Evolutionary conservation across 2,888 invertebrate genomes (phyloP), one percentile per base, ranked within the genome.

Genomic region (Palloptera scutellata): DNA sequence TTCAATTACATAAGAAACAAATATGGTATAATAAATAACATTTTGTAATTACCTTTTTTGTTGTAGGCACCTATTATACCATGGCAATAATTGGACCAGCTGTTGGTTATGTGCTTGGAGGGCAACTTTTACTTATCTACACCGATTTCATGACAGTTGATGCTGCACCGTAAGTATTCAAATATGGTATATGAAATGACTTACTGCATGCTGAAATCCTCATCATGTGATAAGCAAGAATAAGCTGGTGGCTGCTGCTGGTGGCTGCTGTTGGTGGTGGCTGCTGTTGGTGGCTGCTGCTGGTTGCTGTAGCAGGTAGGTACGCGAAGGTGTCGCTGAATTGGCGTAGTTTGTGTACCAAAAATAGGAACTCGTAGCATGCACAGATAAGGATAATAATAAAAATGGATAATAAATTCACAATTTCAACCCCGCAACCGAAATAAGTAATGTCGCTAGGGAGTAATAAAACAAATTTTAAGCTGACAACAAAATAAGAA

Each of bases 81-180:
- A 92, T 92, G 89, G 92, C 93, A 19, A 90, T 92, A 61, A 88
- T 94, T 75, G 94, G 94, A 5, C 93, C 94, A 15, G 93, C 93
- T 53, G 83, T 94, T 76, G 96, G 96, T 53, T 94, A 92, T 82
- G 90, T 95, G 41, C 82, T 93, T n/a, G 95, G 95, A 4, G 94
- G 95, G 0, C 91, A 92, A 80, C 87, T 95, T 79, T 87, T 95
- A 71, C 89, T 90, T 73, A 87, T 94, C 66, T 94, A 94, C 82
- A 90, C 91, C 1, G 93, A 94, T 79, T 90, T 92, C 78, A 83
- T 89, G 64, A 86, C 86, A 63, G 87, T 91, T 65, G 88, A 92
- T 79, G 86, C 89, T 0, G 83, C 87, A 61, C 86, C 88, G 92
- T 92, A 84, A 90, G 91, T 89, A 6, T 58, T 20, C 48, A 58